Percentiles rank a stretch among this genome's conserved stretches.
Conservation (phyloP, 2,888 invertebrate genomes). For the Perdita meconis region DNA sequence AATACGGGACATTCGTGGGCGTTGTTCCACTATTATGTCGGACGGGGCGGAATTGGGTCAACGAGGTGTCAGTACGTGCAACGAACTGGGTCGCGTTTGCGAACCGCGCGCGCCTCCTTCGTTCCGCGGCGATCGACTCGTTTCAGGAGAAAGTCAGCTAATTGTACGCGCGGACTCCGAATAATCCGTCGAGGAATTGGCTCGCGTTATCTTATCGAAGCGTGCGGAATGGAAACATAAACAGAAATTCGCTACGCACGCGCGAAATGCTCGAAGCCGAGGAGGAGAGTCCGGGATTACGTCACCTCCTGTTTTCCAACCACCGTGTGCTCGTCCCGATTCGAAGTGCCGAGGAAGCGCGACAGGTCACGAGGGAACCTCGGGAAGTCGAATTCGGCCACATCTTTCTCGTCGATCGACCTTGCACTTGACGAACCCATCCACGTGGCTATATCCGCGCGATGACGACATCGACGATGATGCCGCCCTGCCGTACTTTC, state of each 20-base stretch:
- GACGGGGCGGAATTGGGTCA: conserved; percentile 58
- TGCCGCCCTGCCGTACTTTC: conserved; percentile 34
- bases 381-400: background rate
- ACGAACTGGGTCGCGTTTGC: conserved; percentile 62
- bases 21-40: conserved; percentile 37
- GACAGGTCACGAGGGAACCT: background rate
- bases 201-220: conserved; percentile 45
- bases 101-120: conserved; percentile 7
- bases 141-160: conserved; percentile 20
- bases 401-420: conserved; percentile 22
- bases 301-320: background rate
- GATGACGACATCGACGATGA: conserved; percentile 51
- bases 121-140: conserved; percentile 26
- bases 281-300: background rate
- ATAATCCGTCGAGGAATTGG: conserved; percentile 25
- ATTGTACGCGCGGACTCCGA: conserved; percentile 6
- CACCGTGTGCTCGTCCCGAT: background rate
- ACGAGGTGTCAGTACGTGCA: conserved; percentile 45
- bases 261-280: background rate
- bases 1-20: conserved; percentile 30
- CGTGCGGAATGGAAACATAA: conserved; percentile 30
- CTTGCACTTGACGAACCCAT: conserved; percentile 60
- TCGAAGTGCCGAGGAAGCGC: background rate
- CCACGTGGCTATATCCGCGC: conserved; percentile 41
- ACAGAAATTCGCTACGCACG: conserved; percentile 32